phyloP scores from a whole-genome alignment of 2,797 vertebrate species.

The Aphelocoma californica region DNA sequence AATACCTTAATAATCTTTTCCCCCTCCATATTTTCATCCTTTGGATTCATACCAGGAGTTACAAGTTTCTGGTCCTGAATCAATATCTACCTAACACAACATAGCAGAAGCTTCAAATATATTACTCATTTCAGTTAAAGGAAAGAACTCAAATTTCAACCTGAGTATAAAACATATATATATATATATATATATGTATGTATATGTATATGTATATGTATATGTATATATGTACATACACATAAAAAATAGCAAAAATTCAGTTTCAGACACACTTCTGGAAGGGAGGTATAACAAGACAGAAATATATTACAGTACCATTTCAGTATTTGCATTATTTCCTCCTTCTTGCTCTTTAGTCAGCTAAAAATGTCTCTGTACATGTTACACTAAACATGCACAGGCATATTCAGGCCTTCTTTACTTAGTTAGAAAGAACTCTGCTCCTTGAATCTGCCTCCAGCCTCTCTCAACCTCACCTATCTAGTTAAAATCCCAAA shows the following conservation, averaged over 20 bases:
- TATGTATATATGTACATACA: too few species aligned
- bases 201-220: fast-evolving
- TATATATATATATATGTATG: too few species aligned
- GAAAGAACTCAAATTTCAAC: neutral
- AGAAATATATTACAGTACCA: neutral
- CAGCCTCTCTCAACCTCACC: neutral
- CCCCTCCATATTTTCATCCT: neutral
- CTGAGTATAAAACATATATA: neutral
- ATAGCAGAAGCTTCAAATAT: neutral
- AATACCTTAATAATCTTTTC: neutral
- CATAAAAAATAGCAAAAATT: neutral
- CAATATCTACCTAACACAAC: neutral
- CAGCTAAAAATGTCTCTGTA: neutral
- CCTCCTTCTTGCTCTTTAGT: neutral
- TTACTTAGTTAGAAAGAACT: neutral
- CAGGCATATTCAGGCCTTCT: neutral
- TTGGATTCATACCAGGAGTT: neutral
- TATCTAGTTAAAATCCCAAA: neutral
- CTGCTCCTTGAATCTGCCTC: neutral
- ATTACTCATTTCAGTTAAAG: neutral
- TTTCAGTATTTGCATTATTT: neutral
- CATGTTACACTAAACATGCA: neutral
- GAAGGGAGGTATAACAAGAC: neutral
- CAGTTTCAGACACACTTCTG: neutral
- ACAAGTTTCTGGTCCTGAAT: neutral